Conservation (phyloP, 2,797 vertebrate genomes). For the Thamnophis elegans region DNA sequence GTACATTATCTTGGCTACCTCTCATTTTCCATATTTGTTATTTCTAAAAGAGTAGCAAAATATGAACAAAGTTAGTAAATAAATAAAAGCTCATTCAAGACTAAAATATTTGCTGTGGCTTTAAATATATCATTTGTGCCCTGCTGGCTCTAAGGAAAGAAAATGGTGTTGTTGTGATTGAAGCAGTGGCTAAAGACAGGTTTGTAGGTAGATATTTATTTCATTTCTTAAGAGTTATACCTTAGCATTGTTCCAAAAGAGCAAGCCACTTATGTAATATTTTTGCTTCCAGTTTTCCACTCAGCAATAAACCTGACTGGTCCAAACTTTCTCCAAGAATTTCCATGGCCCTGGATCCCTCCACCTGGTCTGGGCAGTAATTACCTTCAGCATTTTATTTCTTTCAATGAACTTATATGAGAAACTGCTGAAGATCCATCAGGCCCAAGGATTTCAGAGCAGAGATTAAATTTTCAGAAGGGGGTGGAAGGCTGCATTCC, state of each 20-base stretch:
- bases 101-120: neutral
- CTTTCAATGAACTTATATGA: neutral
- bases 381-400: neutral
- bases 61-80: neutral
- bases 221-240: neutral
- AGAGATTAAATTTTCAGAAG: neutral
- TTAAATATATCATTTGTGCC: neutral
- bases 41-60: neutral
- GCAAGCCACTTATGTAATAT: neutral
- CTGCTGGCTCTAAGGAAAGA: neutral
- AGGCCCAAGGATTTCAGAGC: neutral
- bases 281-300: neutral
- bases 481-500: neutral
- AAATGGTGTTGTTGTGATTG: neutral
- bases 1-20: neutral
- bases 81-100: neutral
- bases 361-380: neutral
- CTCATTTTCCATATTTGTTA: neutral
- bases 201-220: neutral
- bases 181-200: neutral
- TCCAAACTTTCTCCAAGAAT: neutral
- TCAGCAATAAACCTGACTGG: neutral
- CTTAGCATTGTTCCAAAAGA: neutral
- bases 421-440: neutral
- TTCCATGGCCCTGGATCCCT: neutral